Evolutionary conservation across 2,113 vertebrate species (phyloP), one percentile per base, ranked within the genome.

Genomic region (Hyperoodon ampullatus): DNA sequence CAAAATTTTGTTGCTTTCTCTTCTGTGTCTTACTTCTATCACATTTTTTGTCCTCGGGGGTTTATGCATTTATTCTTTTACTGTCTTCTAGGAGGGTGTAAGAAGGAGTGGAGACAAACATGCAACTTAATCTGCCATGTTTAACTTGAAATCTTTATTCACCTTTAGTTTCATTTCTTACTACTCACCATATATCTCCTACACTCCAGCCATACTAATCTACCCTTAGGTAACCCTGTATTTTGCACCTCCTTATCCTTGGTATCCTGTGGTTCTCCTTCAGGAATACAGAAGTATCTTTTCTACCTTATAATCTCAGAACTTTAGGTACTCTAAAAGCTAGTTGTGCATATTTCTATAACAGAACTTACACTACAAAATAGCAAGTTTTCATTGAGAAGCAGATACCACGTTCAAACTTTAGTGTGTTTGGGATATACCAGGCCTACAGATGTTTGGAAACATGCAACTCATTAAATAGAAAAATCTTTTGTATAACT

Each of bases 101-200:
- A 82, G 60, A 55, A 96, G 60, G 44, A 77, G 58, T 81, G 1
- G 39, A 95, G 60, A 83, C 42, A 88, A 89, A 77, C 44, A 85
- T 16, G 1, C 39, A 97, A n/a, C 61, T 96, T 88, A 75, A 84
- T 88, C 82, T 86, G 44, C 21, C 30, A 75, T 75, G 53, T 85
- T 93, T 72, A 97, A 88, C 44, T 91, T 6, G 53, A 95, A 84
- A 23, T 39, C 90, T 86, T 92, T 65, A 68, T 58, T 74, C 13
- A 86, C 44, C 92, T 96, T 88, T 58, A 94, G 26, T 90, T 86
- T 95, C 30, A 75, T 71, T 94, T 78, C 78, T 78, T 95, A 61
- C n/a, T 92, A 61, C 6, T 88, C 8, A 93, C 35, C 24, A 63
- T n/a, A 66, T 13, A 84, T 19, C 8, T 82, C 44, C 53, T 92